phyloP scores from a whole-genome alignment of 2,797 vertebrate genomes.

The Onychomys leucogaster region DNA sequence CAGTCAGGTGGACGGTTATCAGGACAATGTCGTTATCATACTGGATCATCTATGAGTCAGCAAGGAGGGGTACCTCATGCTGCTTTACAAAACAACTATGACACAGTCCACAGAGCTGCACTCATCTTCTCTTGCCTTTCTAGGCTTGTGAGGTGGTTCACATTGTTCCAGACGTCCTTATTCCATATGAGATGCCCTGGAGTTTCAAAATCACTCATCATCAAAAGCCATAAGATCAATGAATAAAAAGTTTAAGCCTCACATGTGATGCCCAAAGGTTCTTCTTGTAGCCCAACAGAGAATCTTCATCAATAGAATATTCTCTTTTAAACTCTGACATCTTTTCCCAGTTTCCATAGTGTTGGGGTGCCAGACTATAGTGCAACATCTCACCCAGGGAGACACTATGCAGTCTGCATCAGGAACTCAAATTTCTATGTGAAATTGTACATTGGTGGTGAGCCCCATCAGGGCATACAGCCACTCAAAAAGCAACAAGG shows the following conservation, averaged over 20 bases:
- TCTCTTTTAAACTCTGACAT: neutral
- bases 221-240: too few relatives aligned
- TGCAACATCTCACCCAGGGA: neutral
- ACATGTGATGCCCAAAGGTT: too few relatives aligned
- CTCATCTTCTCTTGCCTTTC: neutral
- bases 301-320: too few relatives aligned
- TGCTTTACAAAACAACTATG: neutral
- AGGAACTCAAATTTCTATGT: too few relatives aligned
- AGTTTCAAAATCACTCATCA: too few relatives aligned
- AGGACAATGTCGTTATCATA: too few relatives aligned
- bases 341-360: neutral
- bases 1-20: neutral
- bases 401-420: neutral
- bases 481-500: neutral
- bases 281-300: too few relatives aligned
- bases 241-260: too few relatives aligned
- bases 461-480: neutral
- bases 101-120: neutral
- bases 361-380: neutral
- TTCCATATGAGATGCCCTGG: neutral
- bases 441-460: neutral
- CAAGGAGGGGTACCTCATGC: rapidly evolving
- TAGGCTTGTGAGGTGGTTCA: neutral
- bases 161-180: neutral
- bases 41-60: neutral